A percentile compares a stretch with the other conserved stretches of the same genome.
phyloP scores from a whole-genome alignment of 2,113 vertebrate genomes.

The Boulengeromyrus knoepffleri region DNA sequence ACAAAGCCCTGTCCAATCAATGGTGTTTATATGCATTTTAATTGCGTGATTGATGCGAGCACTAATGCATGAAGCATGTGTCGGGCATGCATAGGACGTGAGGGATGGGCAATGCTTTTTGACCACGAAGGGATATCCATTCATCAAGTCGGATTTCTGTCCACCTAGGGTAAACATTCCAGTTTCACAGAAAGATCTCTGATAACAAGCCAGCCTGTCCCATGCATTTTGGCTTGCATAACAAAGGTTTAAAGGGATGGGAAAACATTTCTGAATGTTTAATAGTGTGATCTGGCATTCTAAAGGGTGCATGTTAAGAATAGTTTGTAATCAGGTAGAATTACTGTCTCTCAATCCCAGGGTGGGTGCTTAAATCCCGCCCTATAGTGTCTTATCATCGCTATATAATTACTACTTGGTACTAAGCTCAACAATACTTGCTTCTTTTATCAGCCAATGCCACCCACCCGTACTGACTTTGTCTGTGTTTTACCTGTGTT shows the following conservation, averaged over 20 bases:
- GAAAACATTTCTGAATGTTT: background rate
- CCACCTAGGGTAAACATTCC: background rate
- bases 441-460: background rate
- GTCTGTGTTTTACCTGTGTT: background rate
- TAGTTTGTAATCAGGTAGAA: background rate
- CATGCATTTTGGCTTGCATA: background rate
- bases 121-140: background rate
- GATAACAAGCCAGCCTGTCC: background rate
- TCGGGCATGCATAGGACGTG: background rate
- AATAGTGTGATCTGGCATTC: background rate
- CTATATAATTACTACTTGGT: background rate
- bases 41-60: background rate
- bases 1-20: background rate
- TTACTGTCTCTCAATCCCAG: background rate
- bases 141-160: slow-evolving; percentile 1
- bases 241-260: background rate
- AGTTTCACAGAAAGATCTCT: background rate
- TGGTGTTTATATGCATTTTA: background rate
- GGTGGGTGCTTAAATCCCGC: background rate
- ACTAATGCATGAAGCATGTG: background rate
- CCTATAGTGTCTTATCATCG: background rate
- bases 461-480: background rate
- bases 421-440: background rate
- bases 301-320: background rate
- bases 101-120: background rate